phyloP scores from a whole-genome alignment of 2,797 vertebrate species.

The Calcarius lapponicus region DNA sequence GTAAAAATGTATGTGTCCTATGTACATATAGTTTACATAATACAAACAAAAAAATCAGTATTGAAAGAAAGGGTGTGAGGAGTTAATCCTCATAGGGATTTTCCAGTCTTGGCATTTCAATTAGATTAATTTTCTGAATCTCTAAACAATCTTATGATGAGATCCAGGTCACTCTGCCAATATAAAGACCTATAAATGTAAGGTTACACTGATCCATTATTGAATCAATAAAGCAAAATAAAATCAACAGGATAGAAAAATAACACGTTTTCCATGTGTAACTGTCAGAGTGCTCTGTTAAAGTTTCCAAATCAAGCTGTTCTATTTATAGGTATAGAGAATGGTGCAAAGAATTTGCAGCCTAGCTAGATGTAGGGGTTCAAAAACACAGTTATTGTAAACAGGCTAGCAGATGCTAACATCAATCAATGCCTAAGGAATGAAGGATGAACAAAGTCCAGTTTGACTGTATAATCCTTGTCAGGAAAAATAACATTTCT shows the following conservation, averaged over 20 bases:
- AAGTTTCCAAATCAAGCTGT: background rate
- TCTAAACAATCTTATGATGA: background rate
- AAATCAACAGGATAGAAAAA: background rate
- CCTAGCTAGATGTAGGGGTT: background rate
- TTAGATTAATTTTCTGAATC: background rate
- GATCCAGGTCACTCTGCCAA: background rate
- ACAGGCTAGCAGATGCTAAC: background rate
- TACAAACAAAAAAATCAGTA: background rate
- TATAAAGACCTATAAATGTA: background rate
- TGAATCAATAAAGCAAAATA: background rate
- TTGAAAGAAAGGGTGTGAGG: background rate
- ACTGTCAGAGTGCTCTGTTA: background rate
- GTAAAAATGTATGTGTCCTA: background rate
- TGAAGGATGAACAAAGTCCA: background rate
- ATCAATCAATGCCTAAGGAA: background rate
- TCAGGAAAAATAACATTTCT: background rate
- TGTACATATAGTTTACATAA: background rate
- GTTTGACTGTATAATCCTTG: background rate
- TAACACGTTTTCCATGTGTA: background rate
- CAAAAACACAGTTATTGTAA: background rate
- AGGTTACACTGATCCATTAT: background rate
- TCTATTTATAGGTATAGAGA: background rate
- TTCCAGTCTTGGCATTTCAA: background rate
- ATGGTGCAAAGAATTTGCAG: background rate
- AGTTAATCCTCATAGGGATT: rapidly evolving